Conservation (phyloP, 1,140 invertebrate species). For the Drosophila pruinosa region DNA sequence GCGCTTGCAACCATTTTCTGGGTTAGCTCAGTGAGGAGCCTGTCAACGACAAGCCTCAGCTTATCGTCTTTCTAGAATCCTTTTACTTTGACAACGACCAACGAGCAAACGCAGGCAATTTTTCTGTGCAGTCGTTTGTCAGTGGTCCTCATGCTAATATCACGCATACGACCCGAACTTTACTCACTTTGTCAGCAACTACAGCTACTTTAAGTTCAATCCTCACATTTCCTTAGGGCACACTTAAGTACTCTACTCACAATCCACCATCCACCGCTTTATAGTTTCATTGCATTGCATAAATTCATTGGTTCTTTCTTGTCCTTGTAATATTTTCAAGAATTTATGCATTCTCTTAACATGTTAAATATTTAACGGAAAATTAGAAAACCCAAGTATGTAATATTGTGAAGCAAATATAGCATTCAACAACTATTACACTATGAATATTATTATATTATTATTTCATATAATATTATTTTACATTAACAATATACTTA, state of each 20-base stretch:
- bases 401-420: not conserved
- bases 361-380: not conserved
- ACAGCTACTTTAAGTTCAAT: slow-evolving; percentile 1
- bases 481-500: not conserved
- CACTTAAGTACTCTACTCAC: not conserved
- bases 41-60: slow-evolving; percentile 53
- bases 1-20: slow-evolving; percentile 32
- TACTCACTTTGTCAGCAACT: not conserved
- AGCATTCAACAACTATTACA: not conserved
- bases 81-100: slow-evolving; percentile 4
- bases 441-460: not conserved
- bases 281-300: slow-evolving; percentile 13
- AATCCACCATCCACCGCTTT: slow-evolving; percentile 1
- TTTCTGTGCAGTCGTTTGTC: slow-evolving; percentile 43
- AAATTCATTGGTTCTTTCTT: not conserved
- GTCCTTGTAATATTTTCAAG: slow-evolving; percentile 1
- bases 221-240: slow-evolving; percentile 1
- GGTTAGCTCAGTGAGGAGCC: slow-evolving; percentile 33
- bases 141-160: slow-evolving; percentile 39
- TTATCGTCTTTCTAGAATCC: slow-evolving; percentile 48
- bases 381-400: not conserved
- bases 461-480: too few relatives aligned
- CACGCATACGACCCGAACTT: slow-evolving; percentile 47
- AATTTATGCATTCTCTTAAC: not conserved
- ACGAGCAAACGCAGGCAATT: slow-evolving; percentile 54